Evolutionary conservation across 2,113 vertebrate genomes (phyloP), one percentile per base, ranked within the genome.

Genomic region (Thamnophis sirtalis): DNA sequence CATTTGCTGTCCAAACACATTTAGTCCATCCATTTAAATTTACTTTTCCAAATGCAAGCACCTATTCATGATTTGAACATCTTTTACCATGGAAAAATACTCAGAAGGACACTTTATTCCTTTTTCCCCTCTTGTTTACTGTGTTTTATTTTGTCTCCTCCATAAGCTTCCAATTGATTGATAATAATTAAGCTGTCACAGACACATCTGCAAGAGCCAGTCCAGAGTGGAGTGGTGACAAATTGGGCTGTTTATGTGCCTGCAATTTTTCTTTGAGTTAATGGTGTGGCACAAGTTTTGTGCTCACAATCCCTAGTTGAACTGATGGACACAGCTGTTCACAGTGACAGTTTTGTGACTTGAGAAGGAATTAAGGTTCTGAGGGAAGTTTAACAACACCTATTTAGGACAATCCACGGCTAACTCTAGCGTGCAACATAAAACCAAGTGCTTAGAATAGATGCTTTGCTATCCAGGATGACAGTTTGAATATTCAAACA

Each of bases 141-240:
- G 48, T 58, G 26, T n/a, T 89, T 89, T 92, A 60, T 55, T 92
- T 89, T 92, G 48, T 58, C 80, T 53, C 22, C 88, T 43, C 26
- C 22, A 68, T 53, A 86, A 87, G 51, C 28, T 2, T 0, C 8
- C 1, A 0, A 49, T 28, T 93, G 91, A 84, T 89, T 55, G 92
- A 80, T 50, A 92, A 87, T 89, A 87, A 93, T 91, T 89, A 49
- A 93, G 87, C 85, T 94, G 94, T 91, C 93, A 80, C 73, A 63
- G 51, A 68, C 55, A 54, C 73, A 88, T 55, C 55, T 11, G 26
- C 50, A 51, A 95, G 86, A 28, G 49, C 33, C 50, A 73, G 26
- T 80, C 43, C 0, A 60, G 89, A 88, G 49, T 0, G 5, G 87
- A 95, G 60, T 91, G 55, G 68, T 85, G 91, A 88, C 89, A 89